Evolutionary conservation across 2,888 invertebrate species (phyloP).

Genomic region (Rotaria sp.): DNA sequence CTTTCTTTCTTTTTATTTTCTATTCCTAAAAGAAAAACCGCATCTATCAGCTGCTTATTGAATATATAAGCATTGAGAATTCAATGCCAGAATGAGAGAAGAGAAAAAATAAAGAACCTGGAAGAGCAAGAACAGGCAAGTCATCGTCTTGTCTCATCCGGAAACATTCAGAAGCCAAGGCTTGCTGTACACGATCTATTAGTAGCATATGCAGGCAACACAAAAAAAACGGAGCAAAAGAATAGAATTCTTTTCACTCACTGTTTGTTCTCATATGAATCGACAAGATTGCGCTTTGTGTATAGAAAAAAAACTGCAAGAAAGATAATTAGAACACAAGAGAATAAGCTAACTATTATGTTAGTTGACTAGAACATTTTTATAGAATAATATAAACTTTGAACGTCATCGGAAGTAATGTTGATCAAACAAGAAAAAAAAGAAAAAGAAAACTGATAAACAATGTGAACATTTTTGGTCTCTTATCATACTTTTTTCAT

Average conservation of each 20-base stretch:
- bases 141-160: not conserved
- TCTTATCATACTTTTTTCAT: not conserved
- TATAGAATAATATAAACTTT: too few relatives aligned
- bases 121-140: not conserved
- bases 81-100: not conserved
- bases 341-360: not conserved
- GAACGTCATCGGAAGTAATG: not conserved
- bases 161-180: not conserved
- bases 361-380: too few relatives aligned
- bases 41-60: not conserved
- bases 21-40: not conserved
- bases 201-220: not conserved
- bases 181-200: not conserved
- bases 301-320: not conserved
- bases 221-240: not conserved
- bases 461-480: not conserved
- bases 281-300: not conserved
- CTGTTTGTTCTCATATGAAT: not conserved
- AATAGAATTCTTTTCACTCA: not conserved
- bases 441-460: not conserved
- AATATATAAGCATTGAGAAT: not conserved
- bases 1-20: not conserved
- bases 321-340: not conserved
- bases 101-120: not conserved
- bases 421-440: not conserved